Evolutionary conservation across 2,888 invertebrate genomes (phyloP), one percentile per base, ranked within the genome.

Genomic region (Calephelis perditalis): DNA sequence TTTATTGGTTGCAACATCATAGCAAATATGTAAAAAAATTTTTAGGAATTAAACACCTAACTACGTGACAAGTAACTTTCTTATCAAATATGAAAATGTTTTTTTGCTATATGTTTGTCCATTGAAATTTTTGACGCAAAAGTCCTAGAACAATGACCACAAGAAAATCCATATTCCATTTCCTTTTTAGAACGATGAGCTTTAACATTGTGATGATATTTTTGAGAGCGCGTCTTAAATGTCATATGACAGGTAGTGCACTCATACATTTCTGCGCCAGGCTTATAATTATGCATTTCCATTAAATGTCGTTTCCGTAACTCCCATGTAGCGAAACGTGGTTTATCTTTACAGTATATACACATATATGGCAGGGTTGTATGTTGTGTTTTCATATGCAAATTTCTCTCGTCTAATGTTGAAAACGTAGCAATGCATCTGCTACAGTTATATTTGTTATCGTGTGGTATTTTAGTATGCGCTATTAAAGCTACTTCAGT

Each of bases 101-200:
- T 92, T 66, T 88, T 87, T 6, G 89, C 84, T 68, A 92, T 85
- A 71, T 92, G 92, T 62, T 91, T 91, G 63, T 92, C 92, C 36
- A 92, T 70, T 36, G 91, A 90, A 56, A 91, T 71, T 65, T 92
- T 92, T 0, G 90, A 84, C 26, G 87, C 90, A 65, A 92, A 92
- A 0, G 86, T 84, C 58, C 88, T 82, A 0, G 89, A 79, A 68
- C 92, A 92, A 65, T 84, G 84, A 0, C 79, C 83, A 59, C 92
- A 92, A 0, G 89, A 84, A 65, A 84, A 91, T 11, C 78, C 89
- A 70, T 78, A 91, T 62, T 82, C 92, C 1, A 77, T 79, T 69
- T 80, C 87, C 66, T 83, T 92, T 77, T 82, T 89, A 7, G 82
- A 82, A 6, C 90, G 71, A 68, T 91, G 91, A 0, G 84, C 83